phyloP scores from a whole-genome alignment of 2,797 vertebrate species.

The Orestias chungarensis region DNA sequence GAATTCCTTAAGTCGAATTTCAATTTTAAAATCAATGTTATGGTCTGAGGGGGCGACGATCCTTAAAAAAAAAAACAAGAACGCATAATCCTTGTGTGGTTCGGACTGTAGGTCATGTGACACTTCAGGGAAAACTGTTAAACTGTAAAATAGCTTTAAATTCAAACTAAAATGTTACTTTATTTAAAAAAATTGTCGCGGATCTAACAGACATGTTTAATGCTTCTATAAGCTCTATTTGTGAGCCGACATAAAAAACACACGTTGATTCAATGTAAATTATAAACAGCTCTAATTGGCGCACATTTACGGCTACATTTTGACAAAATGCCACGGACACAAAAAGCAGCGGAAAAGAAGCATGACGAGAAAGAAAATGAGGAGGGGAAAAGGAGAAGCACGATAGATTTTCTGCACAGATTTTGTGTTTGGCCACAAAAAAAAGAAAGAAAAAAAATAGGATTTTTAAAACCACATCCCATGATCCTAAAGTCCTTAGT shows the following conservation, averaged over 20 bases:
- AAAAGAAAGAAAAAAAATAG: too few species aligned
- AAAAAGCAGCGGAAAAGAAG: not conserved
- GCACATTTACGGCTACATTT: not conserved
- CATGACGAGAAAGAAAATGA: not conserved
- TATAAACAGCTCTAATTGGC: not conserved
- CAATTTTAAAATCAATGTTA: not conserved
- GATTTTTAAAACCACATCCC: conserved; percentile 3
- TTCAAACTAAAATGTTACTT: not conserved
- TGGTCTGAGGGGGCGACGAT: not conserved
- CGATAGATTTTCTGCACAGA: not conserved
- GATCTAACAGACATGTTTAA: not conserved
- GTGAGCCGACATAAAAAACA: not conserved
- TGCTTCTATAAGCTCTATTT: not conserved
- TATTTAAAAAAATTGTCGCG: not conserved
- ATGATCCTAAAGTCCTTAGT: not conserved
- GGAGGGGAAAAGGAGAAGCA: not conserved
- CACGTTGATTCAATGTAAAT: not conserved
- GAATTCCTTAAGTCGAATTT: not conserved
- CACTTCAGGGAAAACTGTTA: not conserved
- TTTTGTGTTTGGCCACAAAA: not conserved
- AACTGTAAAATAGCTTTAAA: not conserved
- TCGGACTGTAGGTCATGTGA: not conserved
- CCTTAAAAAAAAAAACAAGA: not conserved
- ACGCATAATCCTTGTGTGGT: not conserved
- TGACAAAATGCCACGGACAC: not conserved